Evolutionary conservation across 1,140 invertebrate species (phyloP).

Genomic region (Papilio aristodemus): DNA sequence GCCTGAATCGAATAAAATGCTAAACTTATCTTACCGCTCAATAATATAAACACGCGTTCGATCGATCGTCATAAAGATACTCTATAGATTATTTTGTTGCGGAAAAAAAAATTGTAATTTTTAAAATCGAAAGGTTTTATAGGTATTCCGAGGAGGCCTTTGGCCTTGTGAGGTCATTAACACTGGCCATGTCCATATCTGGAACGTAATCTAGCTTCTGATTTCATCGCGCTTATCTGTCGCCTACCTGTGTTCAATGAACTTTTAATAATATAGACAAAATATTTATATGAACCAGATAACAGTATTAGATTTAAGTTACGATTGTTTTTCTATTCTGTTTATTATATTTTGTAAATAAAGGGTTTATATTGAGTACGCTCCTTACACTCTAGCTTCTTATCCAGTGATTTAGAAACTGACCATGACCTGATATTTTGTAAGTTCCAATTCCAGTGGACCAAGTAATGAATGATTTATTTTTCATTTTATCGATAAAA

Average conservation of each 20-base stretch:
- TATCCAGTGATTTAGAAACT: no score
- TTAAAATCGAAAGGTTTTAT: slow-evolving; percentile 77
- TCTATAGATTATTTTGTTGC: slow-evolving; percentile 69
- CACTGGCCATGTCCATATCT: slow-evolving; percentile 63
- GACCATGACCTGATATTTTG: no score
- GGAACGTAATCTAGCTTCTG: slow-evolving; percentile 69
- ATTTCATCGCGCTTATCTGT: slow-evolving; percentile 66
- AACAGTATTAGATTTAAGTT: background rate
- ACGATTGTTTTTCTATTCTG: background rate
- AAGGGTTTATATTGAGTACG: no score
- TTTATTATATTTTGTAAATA: background rate
- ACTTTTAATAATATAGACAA: slow-evolving; percentile 39
- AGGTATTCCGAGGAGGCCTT: slow-evolving; percentile 67
- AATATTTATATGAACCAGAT: slow-evolving; percentile 28
- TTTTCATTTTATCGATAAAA: no score
- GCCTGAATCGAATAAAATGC: slow-evolving; percentile 51
- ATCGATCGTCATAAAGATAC: slow-evolving; percentile 71
- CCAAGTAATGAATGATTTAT: no score
- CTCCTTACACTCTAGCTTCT: no score
- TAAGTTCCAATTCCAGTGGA: no score
- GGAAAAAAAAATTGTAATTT: slow-evolving; percentile 69
- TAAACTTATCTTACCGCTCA: slow-evolving; percentile 46
- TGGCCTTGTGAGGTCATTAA: slow-evolving; percentile 76
- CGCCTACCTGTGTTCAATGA: slow-evolving; percentile 46
- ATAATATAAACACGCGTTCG: slow-evolving; percentile 47